Evolutionary conservation across 2,888 invertebrate genomes (phyloP), one percentile per base, ranked within the genome.

Genomic region (Mythimna impura): DNA sequence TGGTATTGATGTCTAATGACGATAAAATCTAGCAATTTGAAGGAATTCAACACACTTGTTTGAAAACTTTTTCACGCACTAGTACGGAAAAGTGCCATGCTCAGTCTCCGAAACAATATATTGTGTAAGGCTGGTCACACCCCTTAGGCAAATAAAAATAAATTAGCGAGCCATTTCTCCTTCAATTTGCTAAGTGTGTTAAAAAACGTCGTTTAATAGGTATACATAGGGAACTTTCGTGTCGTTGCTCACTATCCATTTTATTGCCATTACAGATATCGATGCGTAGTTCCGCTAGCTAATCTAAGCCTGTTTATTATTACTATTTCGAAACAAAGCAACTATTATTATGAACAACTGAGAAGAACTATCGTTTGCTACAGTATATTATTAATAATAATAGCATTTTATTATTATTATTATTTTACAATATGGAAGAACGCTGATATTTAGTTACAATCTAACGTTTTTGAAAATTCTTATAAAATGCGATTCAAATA

Each of bases 371-470:
- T 40, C 40, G 6, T 34, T 58, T 34, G 34, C 67, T 58, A 71
- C 67, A 68, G 50, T 67, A 52, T 52, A 73, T 58, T n/a, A 10
- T 43, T 67, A 52, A 17, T 36, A 57, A 57, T 34, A 58, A 57
- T n/a, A 40, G 20, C 17, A 43, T 20, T 54, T 60, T n/a, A n/a
- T n/a, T 60, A 63, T 47, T 55, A 55, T 52, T 25, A 65, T 47
- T 74, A 55, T 34, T 73, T 43, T 40, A 22, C 3, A 30, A 20
- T n/a, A 70, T 78, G 74, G 74, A 74, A 74, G 74, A 74, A 74
- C 74, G 0, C 70, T 70, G 74, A 74, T 74, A 71, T 69, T 74
- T 52, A 61, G 58, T 77, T 74, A 54, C 30, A 36, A 60, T 30
- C 60, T 69, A 52, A 9, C 6, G 20, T 22, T 58, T 76, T 17